phyloP scores from a whole-genome alignment of 2,113 vertebrate species.

The Dasypus novemcinctus region DNA sequence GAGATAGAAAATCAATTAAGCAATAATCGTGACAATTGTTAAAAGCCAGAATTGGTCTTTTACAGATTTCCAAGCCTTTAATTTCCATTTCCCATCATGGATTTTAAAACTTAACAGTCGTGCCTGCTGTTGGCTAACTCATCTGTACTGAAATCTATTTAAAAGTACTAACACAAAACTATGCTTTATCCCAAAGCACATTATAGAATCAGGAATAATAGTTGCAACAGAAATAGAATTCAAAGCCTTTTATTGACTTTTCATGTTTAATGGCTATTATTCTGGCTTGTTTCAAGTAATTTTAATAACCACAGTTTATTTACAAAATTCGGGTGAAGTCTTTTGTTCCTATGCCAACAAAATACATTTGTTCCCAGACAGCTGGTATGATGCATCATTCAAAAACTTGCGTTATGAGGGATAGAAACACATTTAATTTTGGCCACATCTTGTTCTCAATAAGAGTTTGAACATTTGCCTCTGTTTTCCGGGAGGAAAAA shows the following conservation, averaged over 20 bases:
- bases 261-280: constrained; percentile 82
- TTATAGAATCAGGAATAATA: constrained; percentile 80
- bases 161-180: constrained; percentile 74
- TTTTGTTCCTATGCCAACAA: constrained; percentile 84
- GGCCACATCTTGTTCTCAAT: constrained; percentile 75
- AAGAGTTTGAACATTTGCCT: constrained; percentile 40
- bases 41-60: constrained; percentile 69
- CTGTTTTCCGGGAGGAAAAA: constrained; percentile 35
- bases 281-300: constrained; percentile 76
- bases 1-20: constrained; percentile 78
- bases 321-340: constrained; percentile 79
- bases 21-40: constrained; percentile 73
- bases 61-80: constrained; percentile 76
- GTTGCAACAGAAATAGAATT: constrained; percentile 81
- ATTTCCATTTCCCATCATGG: constrained; percentile 78
- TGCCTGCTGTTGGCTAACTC: constrained; percentile 50
- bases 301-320: constrained; percentile 84
- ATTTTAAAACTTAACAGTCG: constrained; percentile 61
- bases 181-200: constrained; percentile 75
- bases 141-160: constrained; percentile 73
- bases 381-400: constrained; percentile 75
- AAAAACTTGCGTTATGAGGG: constrained; percentile 66
- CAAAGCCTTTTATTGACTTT: constrained; percentile 80
- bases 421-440: constrained; percentile 61
- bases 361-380: constrained; percentile 83